phyloP scores from a whole-genome alignment of 1,140 invertebrate genomes.

The Temnothorax nylanderi region DNA sequence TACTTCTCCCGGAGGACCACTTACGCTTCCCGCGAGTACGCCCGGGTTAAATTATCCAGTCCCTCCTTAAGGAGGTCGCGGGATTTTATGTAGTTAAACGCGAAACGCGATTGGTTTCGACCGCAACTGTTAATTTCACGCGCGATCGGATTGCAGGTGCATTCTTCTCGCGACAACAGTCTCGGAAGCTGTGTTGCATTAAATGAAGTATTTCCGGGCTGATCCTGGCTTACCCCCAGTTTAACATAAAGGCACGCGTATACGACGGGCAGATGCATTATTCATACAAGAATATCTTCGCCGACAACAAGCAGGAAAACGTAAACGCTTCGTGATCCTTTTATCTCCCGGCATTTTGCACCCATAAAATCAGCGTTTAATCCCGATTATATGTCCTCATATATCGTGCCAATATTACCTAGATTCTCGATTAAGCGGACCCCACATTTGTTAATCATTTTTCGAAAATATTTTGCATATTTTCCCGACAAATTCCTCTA shows the following conservation, averaged over 20 bases:
- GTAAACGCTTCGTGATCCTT: slow-evolving; percentile 24
- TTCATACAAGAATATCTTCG: slow-evolving; percentile 28
- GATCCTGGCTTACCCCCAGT: slow-evolving; percentile 15
- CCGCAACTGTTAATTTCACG: neutral
- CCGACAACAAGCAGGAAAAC: slow-evolving; percentile 38
- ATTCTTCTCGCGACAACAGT: neutral
- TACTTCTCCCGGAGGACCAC: neutral
- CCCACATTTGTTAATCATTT: neutral
- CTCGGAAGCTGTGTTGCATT: neutral
- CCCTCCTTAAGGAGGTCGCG: neutral
- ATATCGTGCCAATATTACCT: neutral
- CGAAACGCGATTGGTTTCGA: neutral
- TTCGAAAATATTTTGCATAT: neutral
- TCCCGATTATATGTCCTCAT: neutral
- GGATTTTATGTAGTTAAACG: too few species aligned
- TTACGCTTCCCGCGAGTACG: neutral
- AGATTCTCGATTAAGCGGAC: neutral
- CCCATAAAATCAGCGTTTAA: slow-evolving; percentile 1
- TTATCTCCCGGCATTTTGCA: slow-evolving; percentile 19
- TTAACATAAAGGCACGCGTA: slow-evolving; percentile 28
- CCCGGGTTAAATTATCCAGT: neutral
- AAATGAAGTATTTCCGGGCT: slow-evolving; percentile 5
- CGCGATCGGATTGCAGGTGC: neutral
- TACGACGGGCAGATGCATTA: slow-evolving; percentile 24
- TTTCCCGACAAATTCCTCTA: neutral